phyloP scores from a whole-genome alignment of 2,797 vertebrate genomes.

The Myotis vivesi region DNA sequence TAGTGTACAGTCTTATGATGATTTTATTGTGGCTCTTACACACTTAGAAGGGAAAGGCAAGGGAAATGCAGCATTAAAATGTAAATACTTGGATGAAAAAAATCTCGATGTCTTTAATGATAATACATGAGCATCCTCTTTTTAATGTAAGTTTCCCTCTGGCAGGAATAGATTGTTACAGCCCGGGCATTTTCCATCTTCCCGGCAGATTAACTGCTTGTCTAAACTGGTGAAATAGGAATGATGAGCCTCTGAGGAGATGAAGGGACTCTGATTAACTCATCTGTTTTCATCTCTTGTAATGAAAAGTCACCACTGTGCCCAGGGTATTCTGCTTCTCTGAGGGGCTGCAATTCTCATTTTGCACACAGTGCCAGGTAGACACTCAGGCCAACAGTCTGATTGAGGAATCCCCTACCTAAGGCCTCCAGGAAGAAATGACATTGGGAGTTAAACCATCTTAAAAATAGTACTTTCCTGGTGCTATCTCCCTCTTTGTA shows the following conservation, averaged over 20 bases:
- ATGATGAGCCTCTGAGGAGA: conserved; percentile 55
- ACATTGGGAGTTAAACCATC: background rate
- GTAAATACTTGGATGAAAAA: conserved; percentile 58
- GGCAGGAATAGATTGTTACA: conserved; percentile 38
- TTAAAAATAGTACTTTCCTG: background rate
- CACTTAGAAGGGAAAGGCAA: background rate
- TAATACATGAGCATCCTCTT: conserved; percentile 36
- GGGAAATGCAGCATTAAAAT: conserved; percentile 46
- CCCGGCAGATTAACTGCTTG: conserved; percentile 68
- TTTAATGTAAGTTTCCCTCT: conserved; percentile 20
- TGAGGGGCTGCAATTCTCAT: background rate
- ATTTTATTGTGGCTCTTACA: background rate
- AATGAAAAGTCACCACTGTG: conserved; percentile 39
- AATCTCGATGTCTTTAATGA: conserved; percentile 53
- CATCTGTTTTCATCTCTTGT: conserved; percentile 56
- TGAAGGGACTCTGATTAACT: conserved; percentile 42
- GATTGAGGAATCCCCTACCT: background rate
- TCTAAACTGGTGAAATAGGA: conserved; percentile 58
- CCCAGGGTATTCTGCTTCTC: background rate
- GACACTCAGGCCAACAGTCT: background rate
- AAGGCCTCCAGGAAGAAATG: background rate
- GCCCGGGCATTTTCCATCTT: conserved; percentile 40
- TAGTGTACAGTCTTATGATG: background rate
- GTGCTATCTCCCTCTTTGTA: background rate
- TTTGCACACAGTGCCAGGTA: background rate